A percentile compares a stretch with the other conserved stretches of the same genome.
Conservation (phyloP, 2,797 vertebrate species). For the Myotis vivesi region DNA sequence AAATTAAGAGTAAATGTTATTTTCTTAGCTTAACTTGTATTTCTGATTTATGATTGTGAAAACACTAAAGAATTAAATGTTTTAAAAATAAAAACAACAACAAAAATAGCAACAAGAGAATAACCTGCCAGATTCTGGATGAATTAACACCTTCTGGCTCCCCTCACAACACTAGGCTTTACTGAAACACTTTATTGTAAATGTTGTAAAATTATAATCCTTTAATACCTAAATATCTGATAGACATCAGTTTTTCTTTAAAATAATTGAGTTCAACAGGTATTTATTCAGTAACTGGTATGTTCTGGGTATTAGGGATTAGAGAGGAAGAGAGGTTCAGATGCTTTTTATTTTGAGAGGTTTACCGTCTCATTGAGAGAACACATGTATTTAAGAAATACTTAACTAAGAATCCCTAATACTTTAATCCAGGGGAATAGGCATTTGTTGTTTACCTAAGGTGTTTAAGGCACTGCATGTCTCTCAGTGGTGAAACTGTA, state of each 20-base stretch:
- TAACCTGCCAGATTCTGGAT: not conserved
- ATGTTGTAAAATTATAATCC: not conserved
- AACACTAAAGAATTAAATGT: not conserved
- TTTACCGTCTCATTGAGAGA: not conserved
- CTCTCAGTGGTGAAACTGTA: not conserved
- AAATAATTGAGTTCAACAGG: not conserved
- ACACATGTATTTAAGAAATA: not conserved
- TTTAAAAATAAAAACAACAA: not conserved
- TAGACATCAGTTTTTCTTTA: not conserved
- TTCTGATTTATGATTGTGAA: not conserved
- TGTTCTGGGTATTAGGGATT: not conserved
- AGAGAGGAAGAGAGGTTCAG: not conserved
- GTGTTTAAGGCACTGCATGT: not conserved
- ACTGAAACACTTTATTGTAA: not conserved
- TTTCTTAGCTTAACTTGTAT: not conserved
- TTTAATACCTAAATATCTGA: constrained; percentile 19
- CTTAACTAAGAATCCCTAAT: constrained; percentile 8
- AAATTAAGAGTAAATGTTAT: not conserved
- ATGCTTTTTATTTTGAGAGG: not conserved
- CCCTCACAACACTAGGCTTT: not conserved
- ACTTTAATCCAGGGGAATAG: not conserved
- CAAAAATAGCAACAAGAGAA: not conserved
- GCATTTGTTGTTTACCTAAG: not conserved
- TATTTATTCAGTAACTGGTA: not conserved
- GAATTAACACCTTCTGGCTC: not conserved